Evolutionary conservation across 2,888 invertebrate species (phyloP).

Genomic region (Metellina segmentata): DNA sequence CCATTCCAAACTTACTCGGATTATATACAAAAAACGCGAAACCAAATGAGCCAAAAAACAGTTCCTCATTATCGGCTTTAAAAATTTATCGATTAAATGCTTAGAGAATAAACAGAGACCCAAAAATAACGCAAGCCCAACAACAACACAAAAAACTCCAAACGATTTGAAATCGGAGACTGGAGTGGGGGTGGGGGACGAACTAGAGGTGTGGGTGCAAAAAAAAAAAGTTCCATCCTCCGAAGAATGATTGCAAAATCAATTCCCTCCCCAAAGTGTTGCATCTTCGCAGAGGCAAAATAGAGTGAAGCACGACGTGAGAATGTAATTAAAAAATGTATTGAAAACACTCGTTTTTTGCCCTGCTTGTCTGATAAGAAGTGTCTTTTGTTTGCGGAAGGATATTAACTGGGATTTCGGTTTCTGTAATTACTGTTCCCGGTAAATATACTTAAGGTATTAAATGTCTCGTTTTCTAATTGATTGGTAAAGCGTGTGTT

Average conservation of each 20-base stretch:
- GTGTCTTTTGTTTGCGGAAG: slow-evolving; percentile 22
- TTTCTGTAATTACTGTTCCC: slow-evolving; percentile 35
- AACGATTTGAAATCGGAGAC: not conserved
- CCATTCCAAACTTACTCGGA: too few species aligned
- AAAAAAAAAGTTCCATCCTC: not conserved
- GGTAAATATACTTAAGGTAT: slow-evolving; percentile 43
- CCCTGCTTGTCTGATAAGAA: not conserved
- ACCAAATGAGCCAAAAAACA: not conserved
- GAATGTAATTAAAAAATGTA: not conserved
- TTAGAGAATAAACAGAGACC: slow-evolving; percentile 29
- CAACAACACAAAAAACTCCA: not conserved
- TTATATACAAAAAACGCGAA: too few species aligned
- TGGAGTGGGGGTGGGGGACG: slow-evolving; percentile 1
- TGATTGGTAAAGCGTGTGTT: not conserved
- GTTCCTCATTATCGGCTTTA: slow-evolving; percentile 16
- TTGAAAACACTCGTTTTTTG: not conserved
- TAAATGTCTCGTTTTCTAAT: slow-evolving; percentile 14
- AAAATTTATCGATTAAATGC: slow-evolving; percentile 54
- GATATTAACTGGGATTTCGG: slow-evolving; percentile 22
- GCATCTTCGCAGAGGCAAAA: not conserved
- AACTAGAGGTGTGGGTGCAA: not conserved
- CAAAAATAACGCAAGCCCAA: not conserved
- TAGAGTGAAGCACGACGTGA: not conserved
- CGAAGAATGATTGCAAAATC: slow-evolving; percentile 57
- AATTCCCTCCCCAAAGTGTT: slow-evolving; percentile 19